Base-by-base conservation (phyloP, 2,113 vertebrate genomes). In the Plectropomus leopardus region DNA sequence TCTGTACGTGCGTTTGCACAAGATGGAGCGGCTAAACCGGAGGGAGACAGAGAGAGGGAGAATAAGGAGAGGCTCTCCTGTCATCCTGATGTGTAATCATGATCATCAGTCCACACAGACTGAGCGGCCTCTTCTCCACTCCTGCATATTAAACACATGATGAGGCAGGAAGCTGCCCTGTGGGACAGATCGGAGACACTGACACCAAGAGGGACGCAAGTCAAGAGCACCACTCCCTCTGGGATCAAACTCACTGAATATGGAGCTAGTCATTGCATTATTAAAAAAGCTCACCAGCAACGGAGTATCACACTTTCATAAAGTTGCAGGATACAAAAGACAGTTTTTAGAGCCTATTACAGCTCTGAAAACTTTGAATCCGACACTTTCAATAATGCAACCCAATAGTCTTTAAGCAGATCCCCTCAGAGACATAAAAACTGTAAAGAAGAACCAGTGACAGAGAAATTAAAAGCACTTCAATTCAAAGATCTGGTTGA, bases 41-140 rank as follows among this genome's bases (percentile, higher is more conserved):
- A 24, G 19, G 28, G 0, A 77, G 32, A 68, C 0, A 55, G 53
- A 67, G 10, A 76, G 15, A 44, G 61, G 30, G 44, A 30, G 23
- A 1, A 2, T 4, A 48, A 65, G 48, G 4, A 23, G 72, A 74
- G 19, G 30, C 53, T 51, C 54, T 50, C 13, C 44, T 7, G 15
- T 69, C 45, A 32, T 9, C 48, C 45, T 28, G 34, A 72, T 79
- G 36, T 57, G 28, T 55, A 71, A 78, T 70, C 66, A 61, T 8
- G 45, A 21, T 70, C 66, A 32, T 59, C 42, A 48, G 21, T 23
- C 42, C 61, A 57, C 74, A 47, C 19, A 65, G 26, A 23, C 40
- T 4, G 16, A 63, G 36, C 2, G 55, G 30, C 15, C 42, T n/a
- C 19, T 19, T 53, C 45, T 60, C 30, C 23, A 23, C 11, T 23